A percentile compares a stretch with the other conserved stretches of the same genome.
phyloP scores from a whole-genome alignment of 2,888 invertebrate genomes.

The Branchipolynoe longqiensis region DNA sequence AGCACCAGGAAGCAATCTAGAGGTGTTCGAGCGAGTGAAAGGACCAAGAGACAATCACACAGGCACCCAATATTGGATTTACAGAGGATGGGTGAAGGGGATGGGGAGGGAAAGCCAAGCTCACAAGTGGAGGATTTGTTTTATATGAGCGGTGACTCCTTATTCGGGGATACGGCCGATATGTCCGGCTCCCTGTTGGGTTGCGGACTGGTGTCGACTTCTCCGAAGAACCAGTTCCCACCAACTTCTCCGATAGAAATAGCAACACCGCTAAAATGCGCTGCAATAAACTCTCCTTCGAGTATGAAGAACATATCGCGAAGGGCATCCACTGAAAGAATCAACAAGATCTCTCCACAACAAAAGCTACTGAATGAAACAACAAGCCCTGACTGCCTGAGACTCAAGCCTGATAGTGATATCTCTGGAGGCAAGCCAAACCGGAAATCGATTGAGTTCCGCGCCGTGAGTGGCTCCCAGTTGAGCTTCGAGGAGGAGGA shows the following conservation, averaged over 20 bases:
- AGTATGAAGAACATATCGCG: too few species aligned
- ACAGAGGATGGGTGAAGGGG: not conserved
- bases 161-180: conserved; percentile 6
- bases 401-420: too few species aligned
- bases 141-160: conserved; percentile 1
- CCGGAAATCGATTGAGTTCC: not conserved
- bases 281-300: too few species aligned
- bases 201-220: not conserved
- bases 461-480: conserved; percentile 11
- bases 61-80: not conserved
- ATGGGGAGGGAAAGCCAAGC: not conserved
- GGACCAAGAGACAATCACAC: not conserved
- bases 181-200: not conserved
- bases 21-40: not conserved
- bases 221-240: not conserved
- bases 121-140: not conserved
- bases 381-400: too few species aligned
- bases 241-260: not conserved
- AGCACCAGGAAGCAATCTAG: not conserved
- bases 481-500: conserved; percentile 20
- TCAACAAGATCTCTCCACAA: too few species aligned
- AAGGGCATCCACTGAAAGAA: too few species aligned
- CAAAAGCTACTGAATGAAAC: too few species aligned
- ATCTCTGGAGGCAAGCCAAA: not conserved
- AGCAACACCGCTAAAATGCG: too few species aligned